phyloP scores from a whole-genome alignment of 2,797 vertebrate genomes.

The Fringilla coelebs region DNA sequence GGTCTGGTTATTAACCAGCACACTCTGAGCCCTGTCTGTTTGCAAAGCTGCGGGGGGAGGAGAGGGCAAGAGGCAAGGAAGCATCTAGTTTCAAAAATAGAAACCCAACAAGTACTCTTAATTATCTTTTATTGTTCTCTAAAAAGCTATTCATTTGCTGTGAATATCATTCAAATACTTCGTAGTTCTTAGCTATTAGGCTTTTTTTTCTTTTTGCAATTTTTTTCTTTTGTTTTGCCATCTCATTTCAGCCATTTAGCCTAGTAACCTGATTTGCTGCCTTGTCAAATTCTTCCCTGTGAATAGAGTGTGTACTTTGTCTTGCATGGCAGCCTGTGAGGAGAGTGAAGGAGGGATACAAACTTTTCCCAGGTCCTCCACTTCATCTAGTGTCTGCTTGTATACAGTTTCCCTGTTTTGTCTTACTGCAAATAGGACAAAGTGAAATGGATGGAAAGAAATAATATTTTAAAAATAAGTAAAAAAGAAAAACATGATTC shows the following conservation, averaged over 20 bases:
- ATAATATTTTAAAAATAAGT: not conserved
- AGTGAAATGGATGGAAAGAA: not conserved
- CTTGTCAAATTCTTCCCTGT: not conserved
- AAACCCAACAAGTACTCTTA: not conserved
- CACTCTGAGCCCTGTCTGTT: not conserved
- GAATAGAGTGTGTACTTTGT: not conserved
- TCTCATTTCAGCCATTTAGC: not conserved
- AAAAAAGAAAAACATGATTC: not conserved
- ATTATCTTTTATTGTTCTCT: not conserved
- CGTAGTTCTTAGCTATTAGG: not conserved
- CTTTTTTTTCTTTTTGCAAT: not conserved
- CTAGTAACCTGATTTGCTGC: not conserved
- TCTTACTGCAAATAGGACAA: not conserved
- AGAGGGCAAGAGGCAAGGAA: not conserved
- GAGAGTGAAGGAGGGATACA: not conserved
- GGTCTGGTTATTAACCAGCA: conserved; percentile 41
- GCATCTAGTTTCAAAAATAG: not conserved
- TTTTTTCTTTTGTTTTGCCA: not conserved
- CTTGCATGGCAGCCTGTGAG: not conserved
- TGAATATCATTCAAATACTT: not conserved
- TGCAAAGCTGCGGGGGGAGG: not conserved
- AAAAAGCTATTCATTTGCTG: not conserved
- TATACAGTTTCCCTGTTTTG: not conserved
- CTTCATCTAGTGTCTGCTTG: not conserved
- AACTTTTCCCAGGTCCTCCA: not conserved